Evolutionary conservation across 2,113 vertebrate species (phyloP).

Genomic region (Eudyptes chrysolophus): DNA sequence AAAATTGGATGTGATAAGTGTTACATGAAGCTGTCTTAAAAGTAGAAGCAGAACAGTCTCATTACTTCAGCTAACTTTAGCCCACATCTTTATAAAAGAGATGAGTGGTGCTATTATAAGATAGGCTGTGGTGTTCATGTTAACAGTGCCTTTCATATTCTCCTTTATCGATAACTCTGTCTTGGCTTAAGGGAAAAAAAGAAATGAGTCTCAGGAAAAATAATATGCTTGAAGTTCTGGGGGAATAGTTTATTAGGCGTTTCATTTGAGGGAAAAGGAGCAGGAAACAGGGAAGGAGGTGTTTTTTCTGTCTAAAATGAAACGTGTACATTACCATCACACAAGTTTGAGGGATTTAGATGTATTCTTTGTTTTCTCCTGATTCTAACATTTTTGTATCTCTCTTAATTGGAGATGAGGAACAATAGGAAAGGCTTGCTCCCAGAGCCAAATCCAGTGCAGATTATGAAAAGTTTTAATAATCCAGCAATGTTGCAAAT

Average conservation of each 20-base stretch:
- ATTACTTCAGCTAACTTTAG: neutral
- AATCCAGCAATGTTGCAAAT: constrained; percentile 94
- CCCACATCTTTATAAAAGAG: neutral
- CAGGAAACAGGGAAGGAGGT: neutral
- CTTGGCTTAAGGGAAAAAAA: neutral
- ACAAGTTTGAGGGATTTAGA: neutral
- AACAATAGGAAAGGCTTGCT: constrained; percentile 92
- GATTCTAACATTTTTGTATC: constrained; percentile 1
- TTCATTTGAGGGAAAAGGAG: neutral
- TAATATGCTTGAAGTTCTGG: neutral
- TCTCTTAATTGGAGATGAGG: constrained; percentile 80
- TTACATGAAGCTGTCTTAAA: neutral
- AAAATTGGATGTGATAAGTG: neutral
- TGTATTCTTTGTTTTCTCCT: neutral
- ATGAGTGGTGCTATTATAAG: neutral
- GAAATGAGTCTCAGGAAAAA: neutral
- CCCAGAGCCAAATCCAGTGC: constrained; percentile 91
- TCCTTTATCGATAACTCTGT: neutral
- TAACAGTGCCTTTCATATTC: neutral
- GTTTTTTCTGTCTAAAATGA: neutral
- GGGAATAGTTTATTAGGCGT: neutral
- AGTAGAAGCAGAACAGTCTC: neutral
- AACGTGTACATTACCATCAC: fast-evolving
- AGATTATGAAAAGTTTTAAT: constrained; percentile 93
- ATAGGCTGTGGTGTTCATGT: neutral